Percentiles rank a stretch among this genome's conserved stretches.
phyloP scores from a whole-genome alignment of 2,113 vertebrate species.

The Macroglossus sobrinus region DNA sequence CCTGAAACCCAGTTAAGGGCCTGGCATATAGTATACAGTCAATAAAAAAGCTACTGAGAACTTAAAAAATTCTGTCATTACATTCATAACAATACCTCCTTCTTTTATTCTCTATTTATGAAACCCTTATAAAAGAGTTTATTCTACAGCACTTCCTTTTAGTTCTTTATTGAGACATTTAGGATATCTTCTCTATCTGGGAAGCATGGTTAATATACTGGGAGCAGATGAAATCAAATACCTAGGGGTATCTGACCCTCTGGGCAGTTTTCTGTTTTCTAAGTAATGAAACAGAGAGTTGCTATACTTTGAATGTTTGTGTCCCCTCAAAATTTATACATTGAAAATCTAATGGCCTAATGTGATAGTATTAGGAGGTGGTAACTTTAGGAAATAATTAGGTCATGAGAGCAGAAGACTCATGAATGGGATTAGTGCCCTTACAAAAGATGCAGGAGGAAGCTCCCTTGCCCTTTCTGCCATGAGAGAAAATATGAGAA shows the following conservation, averaged over 20 bases:
- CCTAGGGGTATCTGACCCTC: background rate
- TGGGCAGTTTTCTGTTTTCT: background rate
- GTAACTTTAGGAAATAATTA: background rate
- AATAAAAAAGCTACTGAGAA: background rate
- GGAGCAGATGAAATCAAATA: background rate
- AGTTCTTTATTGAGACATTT: background rate
- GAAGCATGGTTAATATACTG: background rate
- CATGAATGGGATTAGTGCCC: background rate
- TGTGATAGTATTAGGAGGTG: background rate
- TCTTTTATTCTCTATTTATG: background rate
- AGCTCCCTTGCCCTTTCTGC: background rate
- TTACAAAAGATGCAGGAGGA: background rate
- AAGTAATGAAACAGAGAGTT: background rate
- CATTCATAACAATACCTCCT: background rate
- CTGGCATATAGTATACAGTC: background rate
- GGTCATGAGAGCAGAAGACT: background rate
- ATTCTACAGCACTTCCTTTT: background rate
- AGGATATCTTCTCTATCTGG: background rate
- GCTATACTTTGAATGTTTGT: background rate
- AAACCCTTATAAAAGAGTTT: constrained; percentile 1
- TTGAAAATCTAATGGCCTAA: background rate
- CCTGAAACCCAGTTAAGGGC: background rate
- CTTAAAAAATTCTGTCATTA: background rate
- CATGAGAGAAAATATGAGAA: background rate
- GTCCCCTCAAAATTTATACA: background rate